Evolutionary conservation across 1,140 invertebrate genomes (phyloP), one percentile per base, ranked within the genome.

Genomic region (Oreohelix idahoensis): DNA sequence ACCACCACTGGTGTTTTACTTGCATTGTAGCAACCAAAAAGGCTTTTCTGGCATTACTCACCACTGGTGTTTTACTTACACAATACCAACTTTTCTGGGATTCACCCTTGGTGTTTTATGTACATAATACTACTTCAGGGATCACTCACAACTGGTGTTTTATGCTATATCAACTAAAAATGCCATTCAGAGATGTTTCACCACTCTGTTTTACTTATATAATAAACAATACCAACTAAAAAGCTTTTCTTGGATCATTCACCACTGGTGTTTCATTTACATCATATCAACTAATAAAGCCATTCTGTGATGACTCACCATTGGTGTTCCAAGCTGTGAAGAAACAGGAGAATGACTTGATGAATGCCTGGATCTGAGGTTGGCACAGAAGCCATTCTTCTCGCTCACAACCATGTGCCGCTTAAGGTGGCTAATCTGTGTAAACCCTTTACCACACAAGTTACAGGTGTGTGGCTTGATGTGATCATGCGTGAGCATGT

Each of bases 401-500:
- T 82, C 80, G 58, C 80, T 82, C 11, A 82, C 80, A 35, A 71
- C 70, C 2, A 42, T 75, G 53, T 79, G 83, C 4, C 85, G 79
- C 69, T 86, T 86, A n/a, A 86, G 71, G 49, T 86, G 85, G 69
- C 83, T 84, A 58, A 86, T 84, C 85, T 92, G 91, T 29, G 92
- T 92, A 79, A 92, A 92, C 15, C 88, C 87, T 63, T 92, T 91
- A 1, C 87, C 84, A 87, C 92, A 92, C 23, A 89, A 81, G 17
- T 83, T 83, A 89, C 92, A 92, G 10, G 85, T 79, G 79, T 92
- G 89, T 53, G 92, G 91, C 77, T 90, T 90, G n/a, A 90, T 81
- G 32, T 92, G 90, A 66, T 90, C 91, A 84, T 93, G 92, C 17
- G 91, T 92, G 58, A 93, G 82, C 89, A 91, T 90, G 83, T 93